Evolutionary conservation across 2,113 vertebrate genomes (phyloP).

Genomic region (Mesocricetus auratus): DNA sequence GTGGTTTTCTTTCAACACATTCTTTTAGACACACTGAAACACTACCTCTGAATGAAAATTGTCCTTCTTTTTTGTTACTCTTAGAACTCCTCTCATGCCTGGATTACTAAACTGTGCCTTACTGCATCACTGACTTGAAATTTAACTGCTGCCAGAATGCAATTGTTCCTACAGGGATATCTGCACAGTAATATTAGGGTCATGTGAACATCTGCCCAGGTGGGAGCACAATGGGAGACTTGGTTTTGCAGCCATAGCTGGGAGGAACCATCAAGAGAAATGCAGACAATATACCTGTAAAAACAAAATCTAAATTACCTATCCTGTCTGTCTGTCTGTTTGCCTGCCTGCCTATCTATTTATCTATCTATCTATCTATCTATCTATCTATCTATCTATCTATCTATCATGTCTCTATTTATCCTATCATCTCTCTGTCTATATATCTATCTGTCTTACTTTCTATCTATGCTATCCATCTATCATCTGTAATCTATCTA

Average conservation of each 20-base stretch:
- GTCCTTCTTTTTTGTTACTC: neutral
- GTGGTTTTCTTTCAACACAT: conserved; percentile 6
- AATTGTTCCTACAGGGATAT: conserved; percentile 19
- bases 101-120: conserved; percentile 22
- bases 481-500: too few species aligned
- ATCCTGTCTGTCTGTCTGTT: neutral
- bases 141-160: conserved; percentile 2
- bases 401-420: neutral
- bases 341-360: neutral
- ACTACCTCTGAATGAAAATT: conserved; percentile 18
- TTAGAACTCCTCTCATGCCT: neutral
- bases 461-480: too few species aligned
- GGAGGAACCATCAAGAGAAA: conserved; percentile 44
- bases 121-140: conserved; percentile 10
- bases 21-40: neutral
- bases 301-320: neutral
- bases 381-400: too few species aligned
- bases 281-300: neutral
- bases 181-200: neutral
- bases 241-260: neutral
- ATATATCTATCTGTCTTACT: too few species aligned
- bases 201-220: neutral
- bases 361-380: neutral
- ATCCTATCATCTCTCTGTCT: too few species aligned
- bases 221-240: neutral